Evolutionary conservation across 1,140 invertebrate species (phyloP), one percentile per base, ranked within the genome.

Genomic region (Yoshiicerus persimilis): DNA sequence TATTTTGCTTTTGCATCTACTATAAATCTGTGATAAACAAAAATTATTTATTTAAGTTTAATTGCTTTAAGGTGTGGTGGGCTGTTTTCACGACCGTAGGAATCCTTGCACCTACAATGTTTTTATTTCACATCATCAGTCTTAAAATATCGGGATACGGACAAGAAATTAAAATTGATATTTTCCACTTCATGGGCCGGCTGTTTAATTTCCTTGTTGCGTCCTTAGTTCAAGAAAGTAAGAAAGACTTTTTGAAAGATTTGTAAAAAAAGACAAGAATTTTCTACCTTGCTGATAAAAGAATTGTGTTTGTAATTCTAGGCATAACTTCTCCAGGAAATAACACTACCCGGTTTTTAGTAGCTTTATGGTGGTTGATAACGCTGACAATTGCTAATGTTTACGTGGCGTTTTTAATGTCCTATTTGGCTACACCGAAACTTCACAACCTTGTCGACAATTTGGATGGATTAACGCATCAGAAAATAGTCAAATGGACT

Each of bases 341-440:
- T 86, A 91, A 88, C 88, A 87, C 90, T 0, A 88, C 91, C 16
- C 87, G 91, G 32, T 90, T 92, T 84, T 77, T 92, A 9, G 56
- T 91, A 9, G 91, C 86, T 6, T 47, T 92, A 34, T 92, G 92
- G 92, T 91, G 91, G 89, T 66, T 91, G 36, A 80, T 88, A 39
- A 90, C 90, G n/a, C 87, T 92, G 8, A 90, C 91, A 30, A 85
- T 92, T 34, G 90, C 90, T n/a, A 91, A 92, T 84, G 90, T 90
- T 25, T 92, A 92, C 86, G 87, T 91, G 4, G 91, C 89, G 5
- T 88, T 90, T 41, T 88, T 92, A 39, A 90, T 92, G 23, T 91
- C 91, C 9, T 92, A 90, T 86, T 89, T 92, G 32, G 90, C 91
- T 1, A 87, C 88, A n/a, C 91, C 91, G 20, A 91, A 89, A 39